Evolutionary conservation across 2,113 vertebrate genomes (phyloP), one percentile per base, ranked within the genome.

Genomic region (Cervus canadensis): DNA sequence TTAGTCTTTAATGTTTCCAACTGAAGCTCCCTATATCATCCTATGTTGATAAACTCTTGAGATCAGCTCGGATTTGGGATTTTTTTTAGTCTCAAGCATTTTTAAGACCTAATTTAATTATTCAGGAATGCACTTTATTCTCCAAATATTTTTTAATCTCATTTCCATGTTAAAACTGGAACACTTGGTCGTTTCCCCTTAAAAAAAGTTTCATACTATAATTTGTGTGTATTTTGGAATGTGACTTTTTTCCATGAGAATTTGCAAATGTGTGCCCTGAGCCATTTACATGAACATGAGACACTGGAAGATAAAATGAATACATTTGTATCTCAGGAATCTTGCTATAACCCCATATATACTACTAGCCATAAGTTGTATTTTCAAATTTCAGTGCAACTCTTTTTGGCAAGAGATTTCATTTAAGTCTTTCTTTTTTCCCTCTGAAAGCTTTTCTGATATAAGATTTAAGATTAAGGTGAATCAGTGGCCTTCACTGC

Each of bases 391-490:
- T 95, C 74, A 91, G 0, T 82, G 79, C 52, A 94, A 45, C 50
- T 50, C 56, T 96, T 92, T 88, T 88, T 50, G 52, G 62, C 25
- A 43, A 94, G 67, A 40, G 67, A 94, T 95, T 96, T 91, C 91
- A 64, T 89, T 50, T 83, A 89, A 76, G 56, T 71, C 33, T 82
- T 71, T 83, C 7, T 88, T 48, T 83, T 76, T 74, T 36, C 13
- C 40, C 33, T 76, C 33, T 81, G 78, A 89, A 87, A 74, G 8
- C 40, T 96, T 97, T 96, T 92, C 64, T 88, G 95, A 92, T 64
- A 59, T 56, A 92, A 96, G 17, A 81, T 85, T 85, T 87, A 90
- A 95, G 87, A 85, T 40, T 88, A 78, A 93, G 57, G 54, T 96
- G 4, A 56, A 74, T 40, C 52, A 92, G n/a, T 56, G 74, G 62